Base-by-base conservation (phyloP, 1,140 invertebrate genomes). In the Ditylenchus dipsaci region DNA sequence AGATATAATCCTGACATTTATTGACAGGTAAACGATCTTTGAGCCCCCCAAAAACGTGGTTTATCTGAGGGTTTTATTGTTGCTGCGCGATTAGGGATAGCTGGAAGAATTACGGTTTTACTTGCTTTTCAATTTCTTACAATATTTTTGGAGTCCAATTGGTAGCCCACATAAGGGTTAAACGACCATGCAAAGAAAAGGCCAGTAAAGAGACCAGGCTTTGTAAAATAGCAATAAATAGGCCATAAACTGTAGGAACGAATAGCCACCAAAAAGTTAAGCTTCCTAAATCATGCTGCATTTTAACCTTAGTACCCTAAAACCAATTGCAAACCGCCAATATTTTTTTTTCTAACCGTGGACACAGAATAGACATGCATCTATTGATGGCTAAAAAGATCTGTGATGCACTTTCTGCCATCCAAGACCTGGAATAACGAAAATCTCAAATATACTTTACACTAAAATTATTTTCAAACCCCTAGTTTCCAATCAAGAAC, bases 381-480 rank as follows among this genome's bases (percentile, higher is more conserved):
- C 67, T 61, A 38, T 68, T 68, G 7, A 68, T 38, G 1, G 67
- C 67, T 45, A 68, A 63, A 56, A 59, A 11, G 23, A 45, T 65
- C 15, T 63, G 59, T 8, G 42, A 38, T 57, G 57, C 15, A 3
- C 59, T 33, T 63, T 68, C 67, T 9, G 47, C 49, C 19, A 57
- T 49, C 67, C 67, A 68, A 60, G 23, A 27, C 60, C 67, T 68
- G 9, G 0, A 38, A 53, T 29, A 13, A 23, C 0, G 26, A 62
- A 49, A 38, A 38, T n/a, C n/a, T n/a, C n/a, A n/a, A n/a, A n/a
- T n/a, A n/a, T n/a, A n/a, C n/a, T n/a, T n/a, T n/a, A n/a, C n/a
- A n/a, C n/a, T n/a, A n/a, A n/a, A n/a, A n/a, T n/a, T n/a, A n/a
- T n/a, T n/a, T n/a, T n/a, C n/a, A n/a, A n/a, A n/a, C n/a, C n/a